These are phyloP conservation scores for Auanema freiburgensis DNA, from an alignment of 2,888 invertebrate species.

Conservation along the genomic window DNA sequence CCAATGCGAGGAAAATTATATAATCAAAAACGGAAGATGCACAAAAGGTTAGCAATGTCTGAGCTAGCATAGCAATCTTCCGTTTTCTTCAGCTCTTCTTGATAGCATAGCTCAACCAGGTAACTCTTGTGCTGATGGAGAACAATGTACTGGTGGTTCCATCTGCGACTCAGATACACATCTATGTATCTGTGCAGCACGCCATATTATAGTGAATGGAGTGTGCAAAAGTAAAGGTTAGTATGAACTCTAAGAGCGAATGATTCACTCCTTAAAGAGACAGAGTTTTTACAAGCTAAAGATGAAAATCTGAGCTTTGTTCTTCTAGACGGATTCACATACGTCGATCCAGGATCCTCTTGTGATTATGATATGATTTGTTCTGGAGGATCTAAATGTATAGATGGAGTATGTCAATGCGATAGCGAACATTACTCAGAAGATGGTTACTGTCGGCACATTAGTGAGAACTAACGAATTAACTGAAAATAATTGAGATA, in stretches of 20 bases:
- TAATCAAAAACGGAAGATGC: slow-evolving; percentile 45
- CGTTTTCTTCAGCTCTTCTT: not conserved
- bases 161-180: slow-evolving; percentile 50
- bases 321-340: slow-evolving; percentile 35
- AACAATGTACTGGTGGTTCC: slow-evolving; percentile 59
- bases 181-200: slow-evolving; percentile 54
- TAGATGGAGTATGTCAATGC: slow-evolving; percentile 45
- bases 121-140: slow-evolving; percentile 48
- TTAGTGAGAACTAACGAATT: slow-evolving; percentile 28
- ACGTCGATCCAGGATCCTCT: slow-evolving; percentile 42
- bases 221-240: slow-evolving; percentile 49
- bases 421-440: slow-evolving; percentile 44
- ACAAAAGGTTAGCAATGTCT: slow-evolving; percentile 17
- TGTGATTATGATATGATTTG: slow-evolving; percentile 46
- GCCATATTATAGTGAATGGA: slow-evolving; percentile 43
- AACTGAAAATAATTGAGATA: slow-evolving; percentile 4
- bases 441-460: slow-evolving; percentile 53
- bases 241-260: not conserved
- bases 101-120: slow-evolving; percentile 44
- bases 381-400: slow-evolving; percentile 50
- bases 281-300: no score
- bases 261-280: no score
- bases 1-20: slow-evolving; percentile 38
- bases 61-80: not conserved
- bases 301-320: not conserved